These are phyloP conservation scores for Tachina grossa DNA, from an alignment of 2,888 invertebrate genomes.

Conservation along the genomic window DNA sequence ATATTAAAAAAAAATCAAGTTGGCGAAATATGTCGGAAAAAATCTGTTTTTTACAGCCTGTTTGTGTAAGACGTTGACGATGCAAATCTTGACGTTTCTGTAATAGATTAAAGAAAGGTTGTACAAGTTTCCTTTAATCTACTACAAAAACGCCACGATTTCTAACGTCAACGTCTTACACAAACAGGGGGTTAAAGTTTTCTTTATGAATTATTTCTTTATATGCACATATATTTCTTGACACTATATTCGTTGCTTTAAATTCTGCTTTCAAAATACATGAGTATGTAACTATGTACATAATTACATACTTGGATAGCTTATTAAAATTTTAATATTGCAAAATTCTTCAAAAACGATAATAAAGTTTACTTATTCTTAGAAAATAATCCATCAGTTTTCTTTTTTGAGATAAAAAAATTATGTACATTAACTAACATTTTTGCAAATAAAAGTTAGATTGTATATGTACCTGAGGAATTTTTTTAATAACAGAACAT, in stretches of 20 bases:
- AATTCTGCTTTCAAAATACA: not conserved
- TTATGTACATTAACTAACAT: not conserved
- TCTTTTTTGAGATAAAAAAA: slow-evolving; percentile 1
- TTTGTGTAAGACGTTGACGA: too few species aligned
- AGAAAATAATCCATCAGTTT: not conserved
- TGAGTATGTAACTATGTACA: too few species aligned
- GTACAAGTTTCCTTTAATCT: too few species aligned
- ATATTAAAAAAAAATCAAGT: too few species aligned
- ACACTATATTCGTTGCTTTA: not conserved
- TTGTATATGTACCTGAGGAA: not conserved
- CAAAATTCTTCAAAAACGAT: slow-evolving; percentile 25
- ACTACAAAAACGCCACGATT: too few species aligned
- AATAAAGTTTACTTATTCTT: slow-evolving; percentile 26
- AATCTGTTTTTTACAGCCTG: too few species aligned
- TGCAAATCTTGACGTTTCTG: too few species aligned
- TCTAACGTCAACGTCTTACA: too few species aligned
- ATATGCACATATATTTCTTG: too few species aligned
- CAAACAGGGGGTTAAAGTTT: too few species aligned
- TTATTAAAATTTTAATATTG: slow-evolving; percentile 17
- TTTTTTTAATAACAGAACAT: not conserved
- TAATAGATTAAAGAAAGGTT: too few species aligned
- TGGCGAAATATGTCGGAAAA: too few species aligned
- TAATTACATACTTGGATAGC: not conserved
- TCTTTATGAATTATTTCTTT: not conserved
- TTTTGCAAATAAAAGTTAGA: not conserved